Percentiles rank a stretch among this genome's conserved stretches.
These are phyloP conservation scores for Apamea epomidion DNA, from an alignment of 2,888 invertebrate genomes.

Conservation along the genomic window DNA sequence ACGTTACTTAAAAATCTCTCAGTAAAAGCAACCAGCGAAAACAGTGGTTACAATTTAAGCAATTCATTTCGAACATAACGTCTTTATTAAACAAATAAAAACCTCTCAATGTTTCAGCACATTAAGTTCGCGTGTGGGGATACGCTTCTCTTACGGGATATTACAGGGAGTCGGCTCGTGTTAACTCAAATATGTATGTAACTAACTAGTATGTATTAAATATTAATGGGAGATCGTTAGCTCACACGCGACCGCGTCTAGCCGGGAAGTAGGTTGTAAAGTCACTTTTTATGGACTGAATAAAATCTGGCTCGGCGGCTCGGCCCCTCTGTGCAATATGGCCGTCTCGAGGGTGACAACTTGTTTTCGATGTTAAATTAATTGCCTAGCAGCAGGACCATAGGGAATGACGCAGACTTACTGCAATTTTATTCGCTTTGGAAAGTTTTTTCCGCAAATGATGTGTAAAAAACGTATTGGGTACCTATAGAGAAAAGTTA, in stretches of 20 bases:
- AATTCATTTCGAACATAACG: constrained; percentile 38
- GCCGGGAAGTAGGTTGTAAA: constrained; percentile 80
- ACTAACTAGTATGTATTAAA: constrained; percentile 72
- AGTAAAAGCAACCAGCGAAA: constrained; percentile 22
- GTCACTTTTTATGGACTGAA: constrained; percentile 77
- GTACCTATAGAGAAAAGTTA: background rate
- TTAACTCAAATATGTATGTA: constrained; percentile 73
- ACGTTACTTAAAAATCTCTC: constrained; percentile 15
- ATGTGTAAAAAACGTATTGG: background rate
- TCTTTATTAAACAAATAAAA: constrained; percentile 48
- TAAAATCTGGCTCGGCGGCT: constrained; percentile 72
- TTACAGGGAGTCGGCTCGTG: constrained; percentile 55
- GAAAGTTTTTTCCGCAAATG: background rate
- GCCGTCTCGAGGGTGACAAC: constrained; percentile 66
- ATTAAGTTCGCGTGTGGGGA: constrained; percentile 72
- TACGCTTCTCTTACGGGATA: constrained; percentile 63
- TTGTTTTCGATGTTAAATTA: constrained; percentile 67
- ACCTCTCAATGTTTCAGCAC: constrained; percentile 64
- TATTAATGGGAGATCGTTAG: constrained; percentile 80
- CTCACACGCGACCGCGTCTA: constrained; percentile 82
- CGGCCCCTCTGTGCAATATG: constrained; percentile 52
- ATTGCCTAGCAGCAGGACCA: constrained; percentile 52
- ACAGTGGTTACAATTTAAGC: constrained; percentile 31
- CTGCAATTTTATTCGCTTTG: background rate
- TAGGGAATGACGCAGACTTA: constrained; percentile 24